phyloP scores from a whole-genome alignment of 1,140 invertebrate species.

The Pseudoatta argentina region DNA sequence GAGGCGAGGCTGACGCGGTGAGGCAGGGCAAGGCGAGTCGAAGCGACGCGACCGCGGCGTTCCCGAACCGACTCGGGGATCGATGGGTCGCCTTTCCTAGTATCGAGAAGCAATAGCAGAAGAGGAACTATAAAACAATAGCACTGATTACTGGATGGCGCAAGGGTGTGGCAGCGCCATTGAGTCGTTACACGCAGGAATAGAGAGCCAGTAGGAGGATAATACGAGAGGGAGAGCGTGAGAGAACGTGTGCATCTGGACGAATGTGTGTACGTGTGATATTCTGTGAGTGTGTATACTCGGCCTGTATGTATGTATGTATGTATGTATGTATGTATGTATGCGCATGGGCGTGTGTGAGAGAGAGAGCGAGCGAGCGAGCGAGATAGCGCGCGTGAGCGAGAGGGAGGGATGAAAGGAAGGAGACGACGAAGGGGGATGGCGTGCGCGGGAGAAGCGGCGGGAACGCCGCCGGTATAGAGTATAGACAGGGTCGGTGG shows the following conservation, averaged over 20 bases:
- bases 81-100: slow-evolving; percentile 65
- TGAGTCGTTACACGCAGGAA: slow-evolving; percentile 85
- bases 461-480: slow-evolving; percentile 30
- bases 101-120: slow-evolving; percentile 69
- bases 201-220: slow-evolving; percentile 79
- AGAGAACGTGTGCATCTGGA: slow-evolving; percentile 6
- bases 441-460: slow-evolving; percentile 57
- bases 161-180: slow-evolving; percentile 86
- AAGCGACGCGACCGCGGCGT: slow-evolving; percentile 15
- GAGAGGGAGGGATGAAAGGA: slow-evolving; percentile 16
- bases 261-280: neutral
- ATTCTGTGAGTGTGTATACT: too few species aligned
- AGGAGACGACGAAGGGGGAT: slow-evolving; percentile 41
- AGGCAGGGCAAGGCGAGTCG: neutral
- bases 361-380: slow-evolving; percentile 38
- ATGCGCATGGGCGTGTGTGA: slow-evolving; percentile 9
- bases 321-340: too few species aligned
- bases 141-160: slow-evolving; percentile 85
- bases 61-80: slow-evolving; percentile 62
- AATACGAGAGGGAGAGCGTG: slow-evolving; percentile 65
- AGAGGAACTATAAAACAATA: slow-evolving; percentile 84
- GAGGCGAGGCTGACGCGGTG: slow-evolving; percentile 8
- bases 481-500: slow-evolving; percentile 61
- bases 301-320: neutral
- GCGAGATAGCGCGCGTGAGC: neutral